These are phyloP conservation scores for Augochlorella aurata DNA, from an alignment of 2,888 invertebrate genomes.

Conservation along the genomic window DNA sequence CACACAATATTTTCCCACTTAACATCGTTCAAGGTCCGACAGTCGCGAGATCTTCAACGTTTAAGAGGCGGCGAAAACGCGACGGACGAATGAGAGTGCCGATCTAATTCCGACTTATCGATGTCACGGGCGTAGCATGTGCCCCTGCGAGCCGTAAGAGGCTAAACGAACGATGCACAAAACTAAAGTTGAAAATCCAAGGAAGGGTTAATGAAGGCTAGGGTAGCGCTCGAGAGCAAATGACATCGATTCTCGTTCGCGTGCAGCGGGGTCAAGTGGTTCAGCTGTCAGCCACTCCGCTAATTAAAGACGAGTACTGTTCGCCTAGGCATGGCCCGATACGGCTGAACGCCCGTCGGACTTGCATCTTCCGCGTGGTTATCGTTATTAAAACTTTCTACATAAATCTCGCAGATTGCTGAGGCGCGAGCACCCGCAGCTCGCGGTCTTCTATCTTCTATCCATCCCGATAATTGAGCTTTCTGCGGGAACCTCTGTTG, in stretches of 20 bases:
- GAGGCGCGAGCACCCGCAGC: neutral
- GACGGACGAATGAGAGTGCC: neutral
- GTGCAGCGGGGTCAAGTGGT: constrained; percentile 51
- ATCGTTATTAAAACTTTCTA: constrained; percentile 29
- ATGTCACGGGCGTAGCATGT: neutral
- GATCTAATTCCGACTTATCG: neutral
- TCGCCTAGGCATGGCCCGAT: constrained; percentile 22
- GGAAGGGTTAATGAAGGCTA: constrained; percentile 37
- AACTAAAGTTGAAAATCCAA: neutral
- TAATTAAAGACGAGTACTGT: constrained; percentile 51
- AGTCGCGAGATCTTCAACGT: too few relatives aligned
- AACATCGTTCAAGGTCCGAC: too few relatives aligned
- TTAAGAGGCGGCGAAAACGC: neutral
- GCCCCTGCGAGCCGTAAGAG: neutral
- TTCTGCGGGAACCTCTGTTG: constrained; percentile 25
- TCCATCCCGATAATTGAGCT: constrained; percentile 36
- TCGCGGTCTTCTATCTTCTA: neutral
- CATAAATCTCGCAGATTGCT: constrained; percentile 16
- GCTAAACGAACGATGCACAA: neutral
- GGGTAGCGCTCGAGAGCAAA: constrained; percentile 32
- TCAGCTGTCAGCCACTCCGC: constrained; percentile 36
- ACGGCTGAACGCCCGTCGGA: constrained; percentile 26
- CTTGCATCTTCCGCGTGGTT: constrained; percentile 33
- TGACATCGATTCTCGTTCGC: constrained; percentile 51
- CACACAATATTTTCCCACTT: too few relatives aligned